Base-by-base conservation (phyloP, 2,113 vertebrate species). In the Gopherus evgoodei region DNA sequence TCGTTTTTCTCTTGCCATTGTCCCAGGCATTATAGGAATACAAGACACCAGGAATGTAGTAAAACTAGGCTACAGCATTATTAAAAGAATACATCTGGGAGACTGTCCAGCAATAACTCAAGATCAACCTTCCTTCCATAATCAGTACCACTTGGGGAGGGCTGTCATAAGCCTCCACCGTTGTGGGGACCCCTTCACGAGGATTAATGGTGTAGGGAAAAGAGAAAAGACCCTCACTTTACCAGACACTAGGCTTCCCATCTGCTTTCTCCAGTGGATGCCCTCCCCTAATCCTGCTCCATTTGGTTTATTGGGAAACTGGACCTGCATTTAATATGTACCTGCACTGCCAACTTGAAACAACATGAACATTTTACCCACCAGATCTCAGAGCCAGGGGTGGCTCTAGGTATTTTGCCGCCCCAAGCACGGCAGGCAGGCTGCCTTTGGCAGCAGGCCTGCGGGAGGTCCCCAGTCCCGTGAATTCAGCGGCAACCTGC, bases 271-370 rank as follows among this genome's bases (percentile, higher is more conserved):
- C 42, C 1, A 47, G 76, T 25, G 0, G 2, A 56, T 76, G 14
- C 24, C 31, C 5, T 91, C 82, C 79, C n/a, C 90, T 86, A 86
- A 86, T 21, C 21, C 42, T 86, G 6, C 22, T 81, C 14, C 72
- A 75, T 90, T 50, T 91, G 84, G 49, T 94, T 90, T 86, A 50
- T 35, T 6, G 42, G 85, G 62, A 42, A 87, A 89, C 80, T 88
- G 17, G 16, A 31, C 11, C 11, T 44, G 11, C 16, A 75, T 8
- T 75, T 75, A 24, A 75, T 42, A 42, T 75, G 69, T 14, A 75
- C 5, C 38, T 42, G 38, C 21, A 42, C n/a, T 75, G 69, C 9
- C 4, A 75, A 24, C 25, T 42, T 87, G 42, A 24, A 89, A 81
- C 17, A 21, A 11, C n/a, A 38, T 82, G 16, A 84, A 35, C 93